Percentiles rank a stretch among this genome's conserved stretches.
Evolutionary conservation across 2,113 vertebrate species (phyloP).

Genomic region (Andinoacara biseriatus): DNA sequence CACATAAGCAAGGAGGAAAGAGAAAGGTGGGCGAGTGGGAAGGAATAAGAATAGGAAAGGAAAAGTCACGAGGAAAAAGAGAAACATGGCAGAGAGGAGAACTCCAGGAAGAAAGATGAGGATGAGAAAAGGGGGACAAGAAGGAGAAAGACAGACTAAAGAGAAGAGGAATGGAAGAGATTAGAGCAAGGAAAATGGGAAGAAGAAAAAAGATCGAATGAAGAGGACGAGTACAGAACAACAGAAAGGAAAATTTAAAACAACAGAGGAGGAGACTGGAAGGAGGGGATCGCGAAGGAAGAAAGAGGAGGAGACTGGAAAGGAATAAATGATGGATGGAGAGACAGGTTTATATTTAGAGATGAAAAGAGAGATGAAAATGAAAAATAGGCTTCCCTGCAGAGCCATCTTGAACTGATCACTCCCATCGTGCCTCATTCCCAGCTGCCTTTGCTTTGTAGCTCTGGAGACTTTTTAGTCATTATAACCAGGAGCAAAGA

Average conservation of each 20-base stretch:
- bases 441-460: conserved; percentile 61
- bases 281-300: not conserved
- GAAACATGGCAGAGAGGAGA: not conserved
- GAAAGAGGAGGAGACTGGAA: conserved; percentile 33
- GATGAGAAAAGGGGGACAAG: not conserved
- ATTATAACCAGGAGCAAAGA: conserved; percentile 29
- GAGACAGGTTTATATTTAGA: conserved; percentile 55
- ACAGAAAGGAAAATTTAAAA: not conserved
- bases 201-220: too few relatives aligned
- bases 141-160: not conserved
- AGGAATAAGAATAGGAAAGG: not conserved
- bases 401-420: conserved; percentile 66
- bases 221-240: not conserved
- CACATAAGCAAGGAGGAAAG: not conserved
- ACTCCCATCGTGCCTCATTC: conserved; percentile 51
- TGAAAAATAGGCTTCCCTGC: conserved; percentile 41
- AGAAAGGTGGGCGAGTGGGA: not conserved
- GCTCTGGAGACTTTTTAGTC: conserved; percentile 27
- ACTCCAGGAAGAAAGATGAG: not conserved
- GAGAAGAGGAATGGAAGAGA: not conserved
- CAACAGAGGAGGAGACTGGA: not conserved
- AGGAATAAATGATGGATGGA: conserved; percentile 45
- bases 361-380: conserved; percentile 63
- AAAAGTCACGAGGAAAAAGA: not conserved
- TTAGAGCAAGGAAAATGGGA: not conserved